Percentiles rank a stretch among this genome's conserved stretches.
Conservation (phyloP, 2,888 invertebrate genomes). For the Flexamia atlantica region DNA sequence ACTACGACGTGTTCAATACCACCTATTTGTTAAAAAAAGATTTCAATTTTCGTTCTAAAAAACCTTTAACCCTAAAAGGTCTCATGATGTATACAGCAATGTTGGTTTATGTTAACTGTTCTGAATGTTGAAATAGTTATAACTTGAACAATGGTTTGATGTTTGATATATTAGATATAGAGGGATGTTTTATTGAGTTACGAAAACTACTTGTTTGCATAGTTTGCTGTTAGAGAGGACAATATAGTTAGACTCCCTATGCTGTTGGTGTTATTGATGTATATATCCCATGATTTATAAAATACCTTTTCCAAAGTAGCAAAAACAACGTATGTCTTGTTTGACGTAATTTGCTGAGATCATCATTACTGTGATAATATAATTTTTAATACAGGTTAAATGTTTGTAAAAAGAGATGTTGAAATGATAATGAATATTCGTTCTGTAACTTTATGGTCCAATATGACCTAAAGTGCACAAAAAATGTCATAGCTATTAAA, state of each 20-base stretch:
- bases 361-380: conserved; percentile 32
- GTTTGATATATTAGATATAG: conserved; percentile 8
- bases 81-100: too few relatives aligned
- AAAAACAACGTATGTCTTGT: background rate
- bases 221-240: background rate
- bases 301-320: background rate
- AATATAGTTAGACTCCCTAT: background rate
- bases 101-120: too few relatives aligned
- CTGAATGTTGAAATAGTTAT: too few relatives aligned
- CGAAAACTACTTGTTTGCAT: background rate
- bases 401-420: background rate
- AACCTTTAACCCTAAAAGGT: too few relatives aligned
- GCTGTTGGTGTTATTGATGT: background rate
- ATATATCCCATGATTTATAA: background rate
- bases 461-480: too few relatives aligned
- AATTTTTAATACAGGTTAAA: background rate
- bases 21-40: too few relatives aligned
- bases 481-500: too few relatives aligned
- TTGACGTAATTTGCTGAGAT: conserved; percentile 13
- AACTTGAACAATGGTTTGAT: background rate
- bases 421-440: too few relatives aligned
- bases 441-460: too few relatives aligned
- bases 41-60: too few relatives aligned
- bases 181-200: background rate
- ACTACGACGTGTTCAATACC: too few relatives aligned